Conservation (phyloP, 2,113 vertebrate species). For the Polypterus bichir region DNA sequence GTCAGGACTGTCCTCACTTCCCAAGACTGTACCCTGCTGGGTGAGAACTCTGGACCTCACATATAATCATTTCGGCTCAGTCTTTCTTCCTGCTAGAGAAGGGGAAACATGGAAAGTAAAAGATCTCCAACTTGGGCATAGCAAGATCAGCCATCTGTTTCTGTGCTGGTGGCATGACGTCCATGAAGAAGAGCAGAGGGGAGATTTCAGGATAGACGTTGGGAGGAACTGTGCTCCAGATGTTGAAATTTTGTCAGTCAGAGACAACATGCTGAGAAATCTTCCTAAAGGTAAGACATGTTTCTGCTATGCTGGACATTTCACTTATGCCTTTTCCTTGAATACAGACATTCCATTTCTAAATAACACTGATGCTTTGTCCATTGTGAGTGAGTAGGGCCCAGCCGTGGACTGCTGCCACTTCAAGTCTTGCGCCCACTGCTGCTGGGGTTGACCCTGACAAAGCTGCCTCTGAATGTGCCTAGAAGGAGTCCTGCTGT, state of each 20-base stretch:
- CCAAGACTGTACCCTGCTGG: conserved; percentile 24
- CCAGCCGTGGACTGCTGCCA: conserved; percentile 10
- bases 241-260: conserved; percentile 49
- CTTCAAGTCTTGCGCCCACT: too few relatives aligned
- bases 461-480: too few relatives aligned
- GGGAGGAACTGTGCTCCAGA: conserved; percentile 47
- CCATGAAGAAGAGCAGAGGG: too few relatives aligned
- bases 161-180: conserved; percentile 19
- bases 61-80: conserved; percentile 33
- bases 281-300: conserved; percentile 62
- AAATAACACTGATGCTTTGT: conserved; percentile 22
- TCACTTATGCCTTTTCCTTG: too few relatives aligned
- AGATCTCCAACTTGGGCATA: conserved; percentile 42
- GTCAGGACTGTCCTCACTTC: conserved; percentile 27
- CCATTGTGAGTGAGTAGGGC: conserved; percentile 10
- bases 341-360: conserved; percentile 1
- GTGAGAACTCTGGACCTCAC: conserved; percentile 42
- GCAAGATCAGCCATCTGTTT: conserved; percentile 39
- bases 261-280: conserved; percentile 55
- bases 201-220: background rate
- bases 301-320: background rate
- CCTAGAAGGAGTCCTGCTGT: too few relatives aligned
- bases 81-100: conserved; percentile 19
- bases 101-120: conserved; percentile 20
- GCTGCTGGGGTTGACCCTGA: too few relatives aligned